Evolutionary conservation across 2,888 invertebrate genomes (phyloP), one percentile per base, ranked within the genome.

Genomic region (Diadromus collaris): DNA sequence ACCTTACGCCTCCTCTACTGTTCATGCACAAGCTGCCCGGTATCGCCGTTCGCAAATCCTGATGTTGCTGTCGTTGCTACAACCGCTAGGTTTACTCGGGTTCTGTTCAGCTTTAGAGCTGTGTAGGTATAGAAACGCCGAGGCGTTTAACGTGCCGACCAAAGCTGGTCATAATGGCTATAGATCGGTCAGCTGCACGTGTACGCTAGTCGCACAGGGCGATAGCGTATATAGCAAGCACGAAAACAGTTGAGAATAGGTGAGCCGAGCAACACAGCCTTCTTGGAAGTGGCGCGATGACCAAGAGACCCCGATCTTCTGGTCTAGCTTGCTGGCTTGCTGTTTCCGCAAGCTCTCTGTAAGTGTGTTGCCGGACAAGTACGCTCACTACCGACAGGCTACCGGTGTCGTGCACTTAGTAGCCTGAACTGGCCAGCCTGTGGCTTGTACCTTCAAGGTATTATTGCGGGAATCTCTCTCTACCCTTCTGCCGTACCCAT

Each of bases 351-450:
- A 44, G 44, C 44, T 34, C 16, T 63, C 24, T 60, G 58, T 60
- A 65, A 73, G 73, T 73, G 60, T 65, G 29, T 72, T 67, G 65
- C 46, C 34, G 46, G 60, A 73, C 56, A 58, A 73, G 73, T 65
- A 56, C 46, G 32, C 58, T 73, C 56, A 56, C 16, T n/a, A n/a
- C n/a, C n/a, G 19, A 2, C 19, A 9, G 44, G 32, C 19, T 64
- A 13, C 16, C 32, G 56, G 5, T 24, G 58, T 10, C 24, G 27
- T 58, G 46, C 73, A 48, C 46, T 64, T 58, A 56, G 54, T 67
- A 67, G 34, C 51, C 65, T 56, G 38, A 67, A 61, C 63, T 21
- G 51, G 29, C 19, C 44, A 19, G 32, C 54, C 27, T 27, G 54
- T 6, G 29, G 56, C 70, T 60, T 61, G 58, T 68, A 51, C 34